Conservation (phyloP, 2,797 vertebrate species). For the Sebastes umbrosus region DNA sequence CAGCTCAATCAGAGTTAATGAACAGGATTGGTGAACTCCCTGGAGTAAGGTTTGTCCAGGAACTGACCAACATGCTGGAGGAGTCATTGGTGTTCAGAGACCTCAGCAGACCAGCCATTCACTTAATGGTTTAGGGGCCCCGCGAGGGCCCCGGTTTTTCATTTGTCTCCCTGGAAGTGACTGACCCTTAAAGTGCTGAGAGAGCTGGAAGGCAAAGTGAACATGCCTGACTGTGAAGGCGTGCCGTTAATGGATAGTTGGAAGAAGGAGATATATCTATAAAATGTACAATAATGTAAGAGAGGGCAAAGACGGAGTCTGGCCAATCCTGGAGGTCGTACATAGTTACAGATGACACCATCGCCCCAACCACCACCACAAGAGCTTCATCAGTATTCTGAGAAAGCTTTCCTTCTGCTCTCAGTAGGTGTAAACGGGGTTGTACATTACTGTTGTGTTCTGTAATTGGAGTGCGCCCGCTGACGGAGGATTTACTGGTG, state of each 20-base stretch:
- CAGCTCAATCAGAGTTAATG: background rate
- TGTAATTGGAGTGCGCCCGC: conserved; percentile 41
- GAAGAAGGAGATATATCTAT: conserved; percentile 38
- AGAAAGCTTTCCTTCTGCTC: background rate
- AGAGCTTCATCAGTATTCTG: conserved; percentile 31
- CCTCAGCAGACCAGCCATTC: conserved; percentile 2
- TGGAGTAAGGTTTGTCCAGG: background rate
- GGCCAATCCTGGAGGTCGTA: conserved; percentile 6
- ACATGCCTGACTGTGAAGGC: background rate
- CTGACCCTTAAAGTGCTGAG: conserved; percentile 57
- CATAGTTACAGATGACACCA: background rate
- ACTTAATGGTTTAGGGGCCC: conserved; percentile 19
- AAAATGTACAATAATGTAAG: background rate
- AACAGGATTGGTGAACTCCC: background rate
- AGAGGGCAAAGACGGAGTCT: background rate
- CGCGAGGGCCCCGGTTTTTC: background rate
- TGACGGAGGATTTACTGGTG: conserved; percentile 42
- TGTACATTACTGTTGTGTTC: conserved; percentile 44
- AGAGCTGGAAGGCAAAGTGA: conserved; percentile 10
- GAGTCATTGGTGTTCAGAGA: background rate
- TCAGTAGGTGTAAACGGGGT: conserved; percentile 35
- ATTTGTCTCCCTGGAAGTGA: conserved; percentile 27
- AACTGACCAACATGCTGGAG: background rate
- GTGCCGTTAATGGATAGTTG: conserved; percentile 34
- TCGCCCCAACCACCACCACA: background rate